Conservation (phyloP, 2,113 vertebrate genomes). For the Lonchura striata region DNA sequence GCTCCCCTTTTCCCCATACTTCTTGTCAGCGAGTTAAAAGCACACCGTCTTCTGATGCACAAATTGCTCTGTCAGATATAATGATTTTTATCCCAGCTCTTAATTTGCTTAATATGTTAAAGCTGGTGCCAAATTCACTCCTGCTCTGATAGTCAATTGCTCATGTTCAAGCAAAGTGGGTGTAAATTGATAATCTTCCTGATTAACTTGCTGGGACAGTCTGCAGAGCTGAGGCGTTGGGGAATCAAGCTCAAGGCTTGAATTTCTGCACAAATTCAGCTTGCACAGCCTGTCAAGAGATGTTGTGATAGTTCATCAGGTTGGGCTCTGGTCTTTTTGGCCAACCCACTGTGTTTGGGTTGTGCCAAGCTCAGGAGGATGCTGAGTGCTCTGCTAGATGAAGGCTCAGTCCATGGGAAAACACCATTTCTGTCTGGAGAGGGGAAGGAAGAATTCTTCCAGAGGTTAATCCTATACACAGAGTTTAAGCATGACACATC, state of each 20-base stretch:
- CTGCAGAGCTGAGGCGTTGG: background rate
- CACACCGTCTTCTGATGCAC: background rate
- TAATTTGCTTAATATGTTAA: slow-evolving; percentile 40
- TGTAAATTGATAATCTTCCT: slow-evolving; percentile 28
- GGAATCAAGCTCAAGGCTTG: background rate
- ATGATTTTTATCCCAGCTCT: slow-evolving; percentile 30
- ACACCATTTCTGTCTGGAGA: background rate
- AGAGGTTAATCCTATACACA: background rate
- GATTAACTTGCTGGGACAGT: slow-evolving; percentile 18
- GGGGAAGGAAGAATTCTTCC: background rate
- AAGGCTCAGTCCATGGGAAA: background rate
- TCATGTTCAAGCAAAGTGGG: slow-evolving; percentile 21
- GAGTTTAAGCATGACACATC: background rate
- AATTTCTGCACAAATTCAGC: background rate
- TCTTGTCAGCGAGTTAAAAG: background rate
- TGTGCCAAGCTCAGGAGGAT: background rate
- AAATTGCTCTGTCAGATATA: slow-evolving; percentile 31
- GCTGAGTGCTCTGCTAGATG: background rate
- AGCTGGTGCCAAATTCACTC: background rate
- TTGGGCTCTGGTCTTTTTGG: background rate
- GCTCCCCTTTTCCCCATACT: background rate
- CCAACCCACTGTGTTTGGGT: background rate
- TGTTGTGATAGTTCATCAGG: background rate
- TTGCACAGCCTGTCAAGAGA: background rate
- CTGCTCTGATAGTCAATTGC: slow-evolving; percentile 5